These are phyloP conservation scores for Pachyrhynchus sulphureomaculatus DNA, from an alignment of 1,140 invertebrate species.

Conservation along the genomic window DNA sequence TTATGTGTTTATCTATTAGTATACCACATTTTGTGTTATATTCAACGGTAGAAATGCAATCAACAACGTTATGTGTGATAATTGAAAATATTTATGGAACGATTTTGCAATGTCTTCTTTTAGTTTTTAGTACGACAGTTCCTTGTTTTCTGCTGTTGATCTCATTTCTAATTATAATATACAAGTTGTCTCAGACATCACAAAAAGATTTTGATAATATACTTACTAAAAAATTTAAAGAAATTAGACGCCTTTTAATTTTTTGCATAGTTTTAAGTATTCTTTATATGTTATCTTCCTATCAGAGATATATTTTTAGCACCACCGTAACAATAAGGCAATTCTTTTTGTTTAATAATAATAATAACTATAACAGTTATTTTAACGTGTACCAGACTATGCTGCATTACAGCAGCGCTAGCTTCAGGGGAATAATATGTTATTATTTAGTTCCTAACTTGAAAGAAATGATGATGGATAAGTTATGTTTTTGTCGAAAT, in stretches of 20 bases:
- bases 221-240: conserved; percentile 39
- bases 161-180: conserved; percentile 38
- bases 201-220: conserved; percentile 38
- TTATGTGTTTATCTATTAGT: conserved; percentile 56
- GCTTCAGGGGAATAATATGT: conserved; percentile 37
- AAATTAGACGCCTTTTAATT: conserved; percentile 39
- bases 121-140: conserved; percentile 41
- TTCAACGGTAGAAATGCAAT: conserved; percentile 38
- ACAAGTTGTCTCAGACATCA: conserved; percentile 36
- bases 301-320: conserved; percentile 42
- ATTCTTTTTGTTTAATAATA: conserved; percentile 35
- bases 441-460: conserved; percentile 42
- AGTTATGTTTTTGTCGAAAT: conserved; percentile 35
- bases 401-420: conserved; percentile 40
- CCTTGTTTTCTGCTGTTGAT: conserved; percentile 39
- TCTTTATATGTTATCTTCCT: conserved; percentile 39
- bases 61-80: conserved; percentile 41
- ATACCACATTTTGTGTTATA: conserved; percentile 55
- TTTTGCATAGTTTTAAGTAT: conserved; percentile 39
- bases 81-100: conserved; percentile 39
- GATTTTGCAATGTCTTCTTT: conserved; percentile 39
- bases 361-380: conserved; percentile 28
- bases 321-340: conserved; percentile 36
- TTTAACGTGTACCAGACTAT: conserved; percentile 37
- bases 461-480: conserved; percentile 30